phyloP scores from a whole-genome alignment of 1,140 invertebrate species.

The Drosophila sulfurigaster region DNA sequence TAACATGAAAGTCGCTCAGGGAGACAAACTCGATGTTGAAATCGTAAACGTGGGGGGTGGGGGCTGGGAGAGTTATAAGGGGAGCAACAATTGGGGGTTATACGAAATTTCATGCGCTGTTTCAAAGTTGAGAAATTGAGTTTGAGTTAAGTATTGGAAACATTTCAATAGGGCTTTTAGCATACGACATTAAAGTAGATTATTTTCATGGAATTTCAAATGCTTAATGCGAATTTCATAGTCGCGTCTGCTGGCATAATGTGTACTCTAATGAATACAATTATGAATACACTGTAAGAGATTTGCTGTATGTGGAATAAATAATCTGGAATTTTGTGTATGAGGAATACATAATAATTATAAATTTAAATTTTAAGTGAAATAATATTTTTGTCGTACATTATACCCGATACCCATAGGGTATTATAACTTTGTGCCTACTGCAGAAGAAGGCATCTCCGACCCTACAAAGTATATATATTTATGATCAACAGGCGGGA shows the following conservation, averaged over 20 bases:
- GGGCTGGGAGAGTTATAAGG: neutral
- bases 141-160: slow-evolving; percentile 3
- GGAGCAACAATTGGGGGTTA: neutral
- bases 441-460: too few species aligned
- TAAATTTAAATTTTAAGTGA: too few species aligned
- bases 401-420: too few species aligned
- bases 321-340: too few species aligned
- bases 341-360: too few species aligned
- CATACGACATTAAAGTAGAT: neutral
- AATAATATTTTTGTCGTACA: too few species aligned
- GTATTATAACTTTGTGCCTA: too few species aligned
- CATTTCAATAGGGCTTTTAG: neutral
- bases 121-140: slow-evolving; percentile 7
- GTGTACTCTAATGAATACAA: neutral
- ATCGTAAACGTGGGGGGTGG: neutral
- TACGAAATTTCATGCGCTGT: neutral
- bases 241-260: neutral
- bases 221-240: slow-evolving; percentile 1
- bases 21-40: neutral
- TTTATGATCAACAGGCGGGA: too few species aligned
- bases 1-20: neutral
- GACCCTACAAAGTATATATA: too few species aligned
- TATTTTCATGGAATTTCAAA: slow-evolving; percentile 4
- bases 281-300: too few species aligned
- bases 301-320: too few species aligned